These are phyloP conservation scores for Bos indicus DNA, from an alignment of 2,113 vertebrate species.

Conservation along the genomic window DNA sequence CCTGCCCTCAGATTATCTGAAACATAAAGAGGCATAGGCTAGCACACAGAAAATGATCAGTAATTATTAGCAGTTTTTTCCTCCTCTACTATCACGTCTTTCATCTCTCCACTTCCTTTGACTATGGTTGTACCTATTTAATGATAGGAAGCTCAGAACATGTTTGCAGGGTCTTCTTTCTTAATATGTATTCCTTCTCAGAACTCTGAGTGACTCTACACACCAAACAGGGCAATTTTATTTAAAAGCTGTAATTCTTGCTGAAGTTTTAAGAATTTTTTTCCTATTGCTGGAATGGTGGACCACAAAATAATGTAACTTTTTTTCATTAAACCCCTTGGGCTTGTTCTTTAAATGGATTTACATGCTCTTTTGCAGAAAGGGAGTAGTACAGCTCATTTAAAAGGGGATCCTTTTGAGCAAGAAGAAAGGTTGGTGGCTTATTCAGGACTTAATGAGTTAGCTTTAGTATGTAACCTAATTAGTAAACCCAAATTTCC, in stretches of 20 bases:
- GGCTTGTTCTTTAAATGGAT: slow-evolving; percentile 17
- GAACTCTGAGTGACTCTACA: not conserved
- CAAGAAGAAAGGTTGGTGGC: not conserved
- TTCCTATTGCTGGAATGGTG: not conserved
- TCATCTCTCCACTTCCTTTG: not conserved
- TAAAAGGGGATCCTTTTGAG: not conserved
- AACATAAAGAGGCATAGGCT: not conserved
- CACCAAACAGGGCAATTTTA: not conserved
- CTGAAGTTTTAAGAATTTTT: not conserved
- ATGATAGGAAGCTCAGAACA: not conserved
- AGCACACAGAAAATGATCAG: not conserved
- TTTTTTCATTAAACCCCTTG: not conserved
- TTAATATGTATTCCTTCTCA: not conserved
- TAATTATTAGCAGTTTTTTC: not conserved
- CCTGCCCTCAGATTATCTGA: not conserved
- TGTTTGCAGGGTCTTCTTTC: not conserved
- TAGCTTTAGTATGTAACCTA: slow-evolving; percentile 18
- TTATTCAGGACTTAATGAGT: slow-evolving; percentile 25
- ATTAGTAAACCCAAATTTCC: slow-evolving; percentile 52
- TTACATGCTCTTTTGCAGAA: not conserved
- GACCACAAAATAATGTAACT: not conserved
- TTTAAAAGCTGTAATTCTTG: not conserved
- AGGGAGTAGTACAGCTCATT: not conserved
- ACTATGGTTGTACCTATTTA: not conserved
- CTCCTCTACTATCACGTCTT: not conserved